Conservation (phyloP, 2,797 vertebrate genomes). For the Xiphophorus birchmanni region DNA sequence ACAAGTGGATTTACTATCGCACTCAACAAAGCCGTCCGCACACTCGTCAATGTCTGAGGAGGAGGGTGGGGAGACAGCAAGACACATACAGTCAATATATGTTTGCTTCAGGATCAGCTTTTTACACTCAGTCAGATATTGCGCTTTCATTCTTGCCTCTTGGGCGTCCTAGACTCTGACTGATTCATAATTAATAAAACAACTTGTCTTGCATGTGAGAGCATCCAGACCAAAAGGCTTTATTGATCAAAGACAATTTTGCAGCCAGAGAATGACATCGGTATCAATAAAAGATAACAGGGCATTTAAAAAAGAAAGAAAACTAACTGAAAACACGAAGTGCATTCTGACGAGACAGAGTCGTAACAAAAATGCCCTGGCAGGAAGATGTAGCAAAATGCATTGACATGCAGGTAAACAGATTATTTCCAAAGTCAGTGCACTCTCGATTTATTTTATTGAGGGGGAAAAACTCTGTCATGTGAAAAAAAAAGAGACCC, state of each 20-base stretch:
- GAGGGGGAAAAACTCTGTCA: slow-evolving; percentile 15
- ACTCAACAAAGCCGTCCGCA: slow-evolving; percentile 94
- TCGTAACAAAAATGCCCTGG: slow-evolving; percentile 11
- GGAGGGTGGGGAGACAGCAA: slow-evolving; percentile 5
- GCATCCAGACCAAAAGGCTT: slow-evolving; percentile 34
- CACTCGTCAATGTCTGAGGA: slow-evolving; percentile 96
- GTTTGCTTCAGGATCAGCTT: slow-evolving; percentile 26
- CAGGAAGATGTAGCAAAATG: background rate
- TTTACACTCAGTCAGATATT: slow-evolving; percentile 24
- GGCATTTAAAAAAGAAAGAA: slow-evolving; percentile 23
- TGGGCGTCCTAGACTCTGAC: slow-evolving; percentile 42
- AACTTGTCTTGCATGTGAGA: slow-evolving; percentile 39
- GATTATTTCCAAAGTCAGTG: slow-evolving; percentile 1
- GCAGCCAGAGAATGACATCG: slow-evolving; percentile 41
- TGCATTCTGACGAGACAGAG: slow-evolving; percentile 20
- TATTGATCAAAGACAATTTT: slow-evolving; percentile 59
- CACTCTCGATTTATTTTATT: slow-evolving; percentile 11
- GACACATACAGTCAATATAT: slow-evolving; percentile 17
- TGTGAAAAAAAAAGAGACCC: slow-evolving; percentile 12
- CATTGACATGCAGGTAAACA: slow-evolving; percentile 15
- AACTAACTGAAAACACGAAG: slow-evolving; percentile 39
- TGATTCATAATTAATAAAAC: slow-evolving; percentile 64
- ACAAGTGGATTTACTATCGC: slow-evolving; percentile 95
- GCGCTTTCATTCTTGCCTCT: slow-evolving; percentile 37
- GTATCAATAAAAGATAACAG: slow-evolving; percentile 55